Evolutionary conservation across 2,888 invertebrate genomes (phyloP), one percentile per base, ranked within the genome.

Genomic region (Cerastis rubricosa): DNA sequence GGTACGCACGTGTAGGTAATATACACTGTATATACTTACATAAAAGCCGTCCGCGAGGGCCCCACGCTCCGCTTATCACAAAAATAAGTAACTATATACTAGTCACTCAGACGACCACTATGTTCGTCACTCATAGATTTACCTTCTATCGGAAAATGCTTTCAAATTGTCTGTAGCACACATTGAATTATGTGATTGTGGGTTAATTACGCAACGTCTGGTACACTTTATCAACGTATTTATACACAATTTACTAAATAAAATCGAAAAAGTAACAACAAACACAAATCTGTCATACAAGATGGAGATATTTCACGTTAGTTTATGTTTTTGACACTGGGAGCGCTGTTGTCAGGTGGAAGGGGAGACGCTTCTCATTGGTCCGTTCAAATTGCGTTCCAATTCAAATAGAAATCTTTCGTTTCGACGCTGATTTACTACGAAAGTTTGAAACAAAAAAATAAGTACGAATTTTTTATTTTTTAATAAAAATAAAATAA

Each of bases 281-380:
- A 97, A 97, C 97, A 97, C 97, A 97, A 97, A 97, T 97, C 97
- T 97, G 97, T 95, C 97, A 97, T 95, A 95, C 96, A 97, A 97
- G 97, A 97, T 97, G 97, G 97, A 97, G 97, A 97, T 97, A 97
- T 96, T 97, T 96, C 95, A 96, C 93, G 93, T 91, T 95, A 96
- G 95, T 97, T 97, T 93, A 87, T 91, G 90, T 94, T 94, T 94
- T 91, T 91, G 87, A 92, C 97, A 94, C 95, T 74, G 90, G 95
- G 89, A 94, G 97, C 97, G 97, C 95, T 93, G 89, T 80, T 74
- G 85, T 91, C 88, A 88, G 81, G 81, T 93, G 91, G 94, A 92
- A 93, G 93, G 94, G 94, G 91, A 88, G 88, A 85, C 61, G 83
- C 71, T 82, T 87, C 71, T 88, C 79, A 96, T 96, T 95, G 96